These are phyloP conservation scores for Psittacula cyanocephala DNA, from an alignment of 2,113 vertebrate species.

Conservation along the genomic window DNA sequence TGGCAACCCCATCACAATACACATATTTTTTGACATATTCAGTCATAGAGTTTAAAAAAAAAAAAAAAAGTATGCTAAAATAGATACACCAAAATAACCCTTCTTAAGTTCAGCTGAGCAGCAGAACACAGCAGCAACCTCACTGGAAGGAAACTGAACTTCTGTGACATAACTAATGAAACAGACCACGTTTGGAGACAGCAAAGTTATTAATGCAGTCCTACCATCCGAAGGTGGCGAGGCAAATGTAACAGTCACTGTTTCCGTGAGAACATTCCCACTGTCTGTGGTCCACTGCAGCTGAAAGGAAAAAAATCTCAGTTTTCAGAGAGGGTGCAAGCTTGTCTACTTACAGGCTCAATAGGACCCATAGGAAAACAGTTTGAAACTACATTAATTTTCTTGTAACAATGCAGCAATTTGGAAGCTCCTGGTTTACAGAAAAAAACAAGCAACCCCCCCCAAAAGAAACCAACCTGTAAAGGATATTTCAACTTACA, in stretches of 20 bases:
- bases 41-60: background rate
- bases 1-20: background rate
- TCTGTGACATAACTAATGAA: background rate
- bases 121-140: background rate
- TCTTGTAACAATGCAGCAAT: background rate
- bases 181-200: background rate
- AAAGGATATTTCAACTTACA: background rate
- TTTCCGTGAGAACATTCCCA: conserved; percentile 79
- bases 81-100: background rate
- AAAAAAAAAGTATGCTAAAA: background rate
- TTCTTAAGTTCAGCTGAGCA: background rate
- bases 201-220: conserved; percentile 12
- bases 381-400: background rate
- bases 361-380: background rate
- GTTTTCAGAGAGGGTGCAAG: background rate
- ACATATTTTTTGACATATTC: background rate
- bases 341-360: background rate
- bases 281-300: conserved; percentile 79
- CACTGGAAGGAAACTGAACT: background rate
- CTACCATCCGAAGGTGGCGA: conserved; percentile 76
- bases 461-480: background rate
- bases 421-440: background rate
- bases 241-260: conserved; percentile 81
- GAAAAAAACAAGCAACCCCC: background rate
- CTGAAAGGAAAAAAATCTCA: conserved; percentile 62